Evolutionary conservation across 2,797 vertebrate species (phyloP).

Genomic region (Stomatorhinus walkeri): DNA sequence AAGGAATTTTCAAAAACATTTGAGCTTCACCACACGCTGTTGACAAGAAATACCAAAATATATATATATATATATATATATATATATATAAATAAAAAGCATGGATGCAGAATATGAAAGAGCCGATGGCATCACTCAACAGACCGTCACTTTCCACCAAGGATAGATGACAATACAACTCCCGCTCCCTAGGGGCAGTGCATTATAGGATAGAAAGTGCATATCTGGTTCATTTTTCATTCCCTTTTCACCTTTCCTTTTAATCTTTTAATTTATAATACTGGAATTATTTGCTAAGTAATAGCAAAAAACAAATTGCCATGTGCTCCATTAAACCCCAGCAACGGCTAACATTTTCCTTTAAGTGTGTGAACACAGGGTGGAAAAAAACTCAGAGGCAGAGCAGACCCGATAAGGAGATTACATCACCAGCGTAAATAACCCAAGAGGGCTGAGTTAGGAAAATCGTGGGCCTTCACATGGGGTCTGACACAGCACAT

Average conservation of each 20-base stretch:
- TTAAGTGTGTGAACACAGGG: slow-evolving; percentile 2
- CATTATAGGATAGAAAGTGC: neutral
- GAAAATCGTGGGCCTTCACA: neutral
- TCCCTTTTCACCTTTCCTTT: neutral
- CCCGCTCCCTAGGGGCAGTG: neutral
- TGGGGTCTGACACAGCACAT: neutral
- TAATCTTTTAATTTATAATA: neutral
- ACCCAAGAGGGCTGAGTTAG: slow-evolving; percentile 44
- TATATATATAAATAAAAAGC: neutral
- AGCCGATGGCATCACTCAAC: neutral
- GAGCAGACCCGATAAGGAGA: neutral
- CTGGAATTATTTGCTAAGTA: neutral
- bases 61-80: no score
- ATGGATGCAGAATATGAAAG: neutral
- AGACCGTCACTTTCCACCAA: neutral
- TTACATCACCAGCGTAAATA: neutral
- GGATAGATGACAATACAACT: no score
- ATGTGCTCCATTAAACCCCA: neutral
- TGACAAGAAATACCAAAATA: slow-evolving; percentile 7
- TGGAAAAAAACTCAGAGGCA: neutral
- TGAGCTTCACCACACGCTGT: neutral
- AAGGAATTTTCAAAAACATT: slow-evolving; percentile 3
- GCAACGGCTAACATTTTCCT: neutral
- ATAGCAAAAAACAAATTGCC: neutral
- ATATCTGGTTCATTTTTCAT: neutral